A percentile compares a stretch with the other conserved stretches of the same genome.
phyloP scores from a whole-genome alignment of 2,888 invertebrate genomes.

The Nycteola revayana region DNA sequence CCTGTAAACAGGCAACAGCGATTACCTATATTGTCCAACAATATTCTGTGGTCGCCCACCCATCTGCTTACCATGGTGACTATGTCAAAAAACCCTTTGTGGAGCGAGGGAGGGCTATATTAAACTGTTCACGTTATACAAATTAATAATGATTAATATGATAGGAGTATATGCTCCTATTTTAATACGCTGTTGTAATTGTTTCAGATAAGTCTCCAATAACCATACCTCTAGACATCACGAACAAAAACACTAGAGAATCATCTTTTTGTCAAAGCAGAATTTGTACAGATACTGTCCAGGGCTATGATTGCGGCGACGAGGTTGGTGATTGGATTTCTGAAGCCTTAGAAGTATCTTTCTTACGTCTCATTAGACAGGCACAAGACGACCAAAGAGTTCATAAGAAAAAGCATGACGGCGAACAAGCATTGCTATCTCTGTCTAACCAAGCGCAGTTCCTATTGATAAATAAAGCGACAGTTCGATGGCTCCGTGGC shows the following conservation, averaged over 20 bases:
- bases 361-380: conserved; percentile 86
- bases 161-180: no score
- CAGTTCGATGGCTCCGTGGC: conserved; percentile 86
- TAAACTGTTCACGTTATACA: no score
- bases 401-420: conserved; percentile 52
- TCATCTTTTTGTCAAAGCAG: conserved; percentile 87
- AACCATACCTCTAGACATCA: conserved; percentile 72
- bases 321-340: conserved; percentile 91
- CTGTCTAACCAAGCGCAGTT: conserved; percentile 93
- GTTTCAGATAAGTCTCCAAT: conserved; percentile 78
- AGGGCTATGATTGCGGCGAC: conserved; percentile 92
- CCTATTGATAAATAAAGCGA: conserved; percentile 89
- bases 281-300: conserved; percentile 91
- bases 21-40: no score
- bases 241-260: conserved; percentile 40
- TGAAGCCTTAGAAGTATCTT: conserved; percentile 85
- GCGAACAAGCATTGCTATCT: conserved; percentile 66
- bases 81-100: no score
- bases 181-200: not conserved
- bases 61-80: no score
- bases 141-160: no score
- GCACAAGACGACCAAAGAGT: conserved; percentile 55
- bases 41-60: no score
- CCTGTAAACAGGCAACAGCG: no score
- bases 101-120: no score